Evolutionary conservation across 2,888 invertebrate genomes (phyloP), one percentile per base, ranked within the genome.

Genomic region (Suillia variegata): DNA sequence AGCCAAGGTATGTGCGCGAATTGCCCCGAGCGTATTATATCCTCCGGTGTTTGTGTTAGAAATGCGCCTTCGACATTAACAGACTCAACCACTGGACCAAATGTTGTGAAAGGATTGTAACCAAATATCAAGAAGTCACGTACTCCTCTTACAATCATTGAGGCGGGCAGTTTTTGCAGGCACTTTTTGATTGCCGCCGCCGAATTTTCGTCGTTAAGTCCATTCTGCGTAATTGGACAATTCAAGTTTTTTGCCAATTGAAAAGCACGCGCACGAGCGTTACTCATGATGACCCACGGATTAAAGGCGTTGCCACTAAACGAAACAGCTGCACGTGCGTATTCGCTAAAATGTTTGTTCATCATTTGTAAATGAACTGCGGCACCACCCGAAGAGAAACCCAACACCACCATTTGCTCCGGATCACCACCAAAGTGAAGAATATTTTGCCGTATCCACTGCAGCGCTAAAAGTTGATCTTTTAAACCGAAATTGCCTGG

Each of bases 401-500:
- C 92, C 0, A 86, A 78, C 2, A 92, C 76, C 0, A 90, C 88
- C 26, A 92, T 84, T 58, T 87, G 87, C 47, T 87, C 84, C 1
- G 89, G 86, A 80, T 91, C 87, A 1, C 92, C 92, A 1, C 89
- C 89, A 69, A 92, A 92, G 74, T 83, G 83, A 66, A 85, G 81
- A 60, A 92, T 89, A 75, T 92, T 89, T 48, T 85, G 80, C 59
- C 87, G 86, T 0, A 90, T 81, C 90, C 91, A 92, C 67, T 85
- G 84, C 45, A 92, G 77, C 0, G 90, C 91, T 65, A 88, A 82
- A 21, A 84, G 83, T 81, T 92, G 91, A 83, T 92, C 92, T 73
- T 89, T 91, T 26, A 92, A 74, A 0, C 91, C 92, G 69, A 86
- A 86, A 77, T 92, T 92, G 3, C 89, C 89, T 0, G 92, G 87